Evolutionary conservation across 2,113 vertebrate species (phyloP).

Genomic region (Pao palembangensis): DNA sequence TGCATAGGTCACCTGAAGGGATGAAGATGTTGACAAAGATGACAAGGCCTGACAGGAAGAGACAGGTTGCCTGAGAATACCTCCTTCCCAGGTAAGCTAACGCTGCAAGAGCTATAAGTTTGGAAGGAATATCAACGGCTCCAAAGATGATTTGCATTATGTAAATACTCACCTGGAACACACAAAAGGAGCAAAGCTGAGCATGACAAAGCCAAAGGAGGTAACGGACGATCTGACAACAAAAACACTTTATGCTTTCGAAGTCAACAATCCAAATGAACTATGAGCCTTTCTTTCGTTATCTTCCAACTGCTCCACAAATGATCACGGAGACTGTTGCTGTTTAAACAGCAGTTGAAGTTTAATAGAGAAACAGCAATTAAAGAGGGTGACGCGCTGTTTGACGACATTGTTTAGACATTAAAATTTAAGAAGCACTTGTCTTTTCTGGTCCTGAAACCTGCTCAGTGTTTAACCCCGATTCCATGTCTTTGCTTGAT

Average conservation of each 20-base stretch:
- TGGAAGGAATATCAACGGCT: slow-evolving; percentile 85
- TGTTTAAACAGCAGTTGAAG: not conserved
- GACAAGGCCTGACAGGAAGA: slow-evolving; percentile 75
- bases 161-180: slow-evolving; percentile 82
- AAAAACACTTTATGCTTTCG: not conserved
- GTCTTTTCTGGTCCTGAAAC: too few species aligned
- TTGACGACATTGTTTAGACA: not conserved
- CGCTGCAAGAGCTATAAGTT: slow-evolving; percentile 75
- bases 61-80: slow-evolving; percentile 65
- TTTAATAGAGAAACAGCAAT: not conserved
- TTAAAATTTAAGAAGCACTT: too few species aligned
- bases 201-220: not conserved
- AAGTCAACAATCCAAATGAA: not conserved
- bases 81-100: slow-evolving; percentile 82
- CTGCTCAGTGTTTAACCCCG: too few species aligned
- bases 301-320: not conserved
- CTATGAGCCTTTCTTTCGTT: not conserved
- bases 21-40: slow-evolving; percentile 84
- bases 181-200: slow-evolving; percentile 2
- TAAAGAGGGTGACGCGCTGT: not conserved
- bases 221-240: not conserved
- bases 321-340: not conserved
- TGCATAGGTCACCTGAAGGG: slow-evolving; percentile 74
- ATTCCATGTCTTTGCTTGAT: too few species aligned
- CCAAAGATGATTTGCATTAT: slow-evolving; percentile 89